Evolutionary conservation across 2,113 vertebrate genomes (phyloP).

Genomic region (Climacteris rufus): DNA sequence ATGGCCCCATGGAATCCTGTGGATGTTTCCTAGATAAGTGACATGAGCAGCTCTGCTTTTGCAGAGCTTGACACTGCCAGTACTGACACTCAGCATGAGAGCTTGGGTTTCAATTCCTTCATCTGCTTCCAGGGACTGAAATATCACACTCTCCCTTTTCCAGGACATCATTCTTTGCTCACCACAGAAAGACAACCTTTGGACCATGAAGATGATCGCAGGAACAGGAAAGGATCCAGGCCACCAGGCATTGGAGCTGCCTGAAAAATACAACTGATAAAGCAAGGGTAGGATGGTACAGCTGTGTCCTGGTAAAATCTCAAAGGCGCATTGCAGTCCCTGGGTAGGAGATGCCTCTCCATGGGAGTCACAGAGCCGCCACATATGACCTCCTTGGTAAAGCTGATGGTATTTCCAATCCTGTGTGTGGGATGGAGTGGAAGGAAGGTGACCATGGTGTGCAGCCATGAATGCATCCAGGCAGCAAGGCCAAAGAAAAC

Average conservation of each 20-base stretch:
- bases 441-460: background rate
- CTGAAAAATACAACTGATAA: background rate
- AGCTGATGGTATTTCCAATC: background rate
- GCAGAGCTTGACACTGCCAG: background rate
- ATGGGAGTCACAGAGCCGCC: background rate
- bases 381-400: background rate
- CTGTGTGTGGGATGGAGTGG: rapidly evolving
- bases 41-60: background rate
- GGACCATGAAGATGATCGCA: background rate
- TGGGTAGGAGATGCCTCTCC: background rate
- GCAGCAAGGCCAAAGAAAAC: background rate
- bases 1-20: rapidly evolving
- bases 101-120: background rate
- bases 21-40: background rate
- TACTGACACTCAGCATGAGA: background rate
- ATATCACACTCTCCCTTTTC: background rate
- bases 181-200: background rate
- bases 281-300: background rate
- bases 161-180: background rate
- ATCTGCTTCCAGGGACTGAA: background rate
- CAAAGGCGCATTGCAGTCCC: background rate
- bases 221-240: background rate
- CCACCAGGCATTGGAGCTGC: background rate
- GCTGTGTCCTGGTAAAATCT: background rate
- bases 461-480: background rate